These are phyloP conservation scores for Dasypogon diadema DNA, from an alignment of 2,888 invertebrate genomes.

Conservation along the genomic window DNA sequence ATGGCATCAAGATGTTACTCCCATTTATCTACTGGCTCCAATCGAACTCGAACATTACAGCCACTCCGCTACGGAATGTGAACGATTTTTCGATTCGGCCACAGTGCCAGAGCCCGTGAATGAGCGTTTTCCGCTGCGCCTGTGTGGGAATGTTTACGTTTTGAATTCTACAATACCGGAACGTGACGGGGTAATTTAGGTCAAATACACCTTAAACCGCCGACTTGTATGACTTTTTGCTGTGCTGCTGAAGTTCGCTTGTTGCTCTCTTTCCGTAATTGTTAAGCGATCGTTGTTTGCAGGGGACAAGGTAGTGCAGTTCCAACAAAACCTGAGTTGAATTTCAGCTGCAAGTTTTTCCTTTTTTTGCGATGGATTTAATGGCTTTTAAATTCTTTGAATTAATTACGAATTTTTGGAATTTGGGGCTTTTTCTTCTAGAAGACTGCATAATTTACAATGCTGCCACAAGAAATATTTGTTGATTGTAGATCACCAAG, in stretches of 20 bases:
- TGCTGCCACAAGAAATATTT: too few species aligned
- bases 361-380: too few species aligned
- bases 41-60: too few species aligned
- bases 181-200: slow-evolving; percentile 61
- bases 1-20: too few species aligned
- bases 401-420: too few species aligned
- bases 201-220: slow-evolving; percentile 61
- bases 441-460: too few species aligned
- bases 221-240: slow-evolving; percentile 25
- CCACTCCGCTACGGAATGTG: neutral
- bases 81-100: neutral
- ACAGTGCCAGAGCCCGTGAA: neutral
- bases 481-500: too few species aligned
- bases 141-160: slow-evolving; percentile 58
- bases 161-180: slow-evolving; percentile 61
- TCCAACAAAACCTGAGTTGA: too few species aligned
- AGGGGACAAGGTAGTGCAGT: neutral
- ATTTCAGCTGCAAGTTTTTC: too few species aligned
- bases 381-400: too few species aligned
- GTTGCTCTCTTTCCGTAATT: slow-evolving; percentile 35
- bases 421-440: too few species aligned
- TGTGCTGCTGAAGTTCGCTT: neutral
- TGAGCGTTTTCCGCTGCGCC: slow-evolving; percentile 49
- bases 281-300: slow-evolving; percentile 10
- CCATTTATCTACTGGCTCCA: too few species aligned